Percentiles rank a stretch among this genome's conserved stretches.
phyloP scores from a whole-genome alignment of 2,888 invertebrate species.

The Phasia obesa region DNA sequence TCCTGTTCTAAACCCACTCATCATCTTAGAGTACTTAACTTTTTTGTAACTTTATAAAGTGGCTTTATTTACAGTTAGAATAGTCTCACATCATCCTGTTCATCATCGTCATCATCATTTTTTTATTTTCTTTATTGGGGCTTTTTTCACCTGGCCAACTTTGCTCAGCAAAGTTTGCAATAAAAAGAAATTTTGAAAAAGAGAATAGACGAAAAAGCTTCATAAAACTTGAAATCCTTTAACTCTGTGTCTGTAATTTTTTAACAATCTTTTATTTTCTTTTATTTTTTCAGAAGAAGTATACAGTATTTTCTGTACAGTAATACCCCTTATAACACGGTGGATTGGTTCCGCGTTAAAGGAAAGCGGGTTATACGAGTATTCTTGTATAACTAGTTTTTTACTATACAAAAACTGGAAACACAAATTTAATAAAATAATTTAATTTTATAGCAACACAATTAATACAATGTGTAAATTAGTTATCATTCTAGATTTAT shows the following conservation, averaged over 20 bases:
- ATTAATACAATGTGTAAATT: too few relatives aligned
- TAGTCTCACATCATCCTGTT: constrained; percentile 61
- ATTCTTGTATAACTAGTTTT: too few relatives aligned
- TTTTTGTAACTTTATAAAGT: constrained; percentile 64
- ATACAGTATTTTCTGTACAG: neutral
- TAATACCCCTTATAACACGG: too few relatives aligned
- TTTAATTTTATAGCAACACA: too few relatives aligned
- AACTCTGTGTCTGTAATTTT: constrained; percentile 61
- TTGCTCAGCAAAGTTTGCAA: constrained; percentile 56
- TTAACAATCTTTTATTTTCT: constrained; percentile 56
- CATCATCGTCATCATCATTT: constrained; percentile 39
- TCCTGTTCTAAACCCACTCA: constrained; percentile 62
- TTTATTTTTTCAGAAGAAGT: neutral
- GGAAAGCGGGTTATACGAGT: too few relatives aligned
- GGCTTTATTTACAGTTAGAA: constrained; percentile 69
- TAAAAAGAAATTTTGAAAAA: constrained; percentile 39
- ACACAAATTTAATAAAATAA: too few relatives aligned
- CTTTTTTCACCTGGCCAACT: constrained; percentile 62
- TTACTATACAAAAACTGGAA: too few relatives aligned
- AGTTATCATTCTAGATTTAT: too few relatives aligned
- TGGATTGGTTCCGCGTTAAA: too few relatives aligned
- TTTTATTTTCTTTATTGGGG: constrained; percentile 7
- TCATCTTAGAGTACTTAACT: constrained; percentile 58
- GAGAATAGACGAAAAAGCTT: constrained; percentile 40
- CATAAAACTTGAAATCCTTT: constrained; percentile 54